Evolutionary conservation across 2,888 invertebrate species (phyloP).

Genomic region (Dastarcus helophoroides): DNA sequence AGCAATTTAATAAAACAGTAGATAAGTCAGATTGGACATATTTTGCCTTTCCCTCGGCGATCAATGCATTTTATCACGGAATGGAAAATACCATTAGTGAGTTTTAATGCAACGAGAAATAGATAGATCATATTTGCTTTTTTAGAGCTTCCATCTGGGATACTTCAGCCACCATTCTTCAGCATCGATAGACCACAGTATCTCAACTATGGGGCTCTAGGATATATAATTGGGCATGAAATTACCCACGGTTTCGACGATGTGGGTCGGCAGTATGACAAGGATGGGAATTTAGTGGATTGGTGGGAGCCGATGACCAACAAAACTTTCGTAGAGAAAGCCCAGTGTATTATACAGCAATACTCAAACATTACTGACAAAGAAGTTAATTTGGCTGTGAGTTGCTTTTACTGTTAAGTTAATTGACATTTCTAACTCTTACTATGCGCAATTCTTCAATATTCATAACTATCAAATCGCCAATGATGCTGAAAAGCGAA

Average conservation of each 20-base stretch:
- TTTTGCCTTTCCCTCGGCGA: constrained; percentile 40
- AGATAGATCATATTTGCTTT: constrained; percentile 4
- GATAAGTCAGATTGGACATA: constrained; percentile 45
- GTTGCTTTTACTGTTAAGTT: no score
- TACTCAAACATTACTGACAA: constrained; percentile 73
- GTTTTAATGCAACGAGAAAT: constrained; percentile 16
- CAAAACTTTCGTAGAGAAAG: constrained; percentile 60
- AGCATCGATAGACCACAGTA: constrained; percentile 70
- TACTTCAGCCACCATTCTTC: constrained; percentile 77
- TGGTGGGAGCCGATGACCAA: constrained; percentile 81
- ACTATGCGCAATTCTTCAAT: no score
- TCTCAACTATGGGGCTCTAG: constrained; percentile 78
- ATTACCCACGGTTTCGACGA: constrained; percentile 78
- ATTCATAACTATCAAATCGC: no score
- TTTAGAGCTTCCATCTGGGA: constrained; percentile 77
- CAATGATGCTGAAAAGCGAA: no score
- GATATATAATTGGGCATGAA: constrained; percentile 76
- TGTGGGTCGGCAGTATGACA: constrained; percentile 74
- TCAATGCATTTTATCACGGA: constrained; percentile 46
- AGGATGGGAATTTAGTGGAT: constrained; percentile 71
- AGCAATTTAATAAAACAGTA: constrained; percentile 41
- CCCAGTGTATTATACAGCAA: constrained; percentile 77
- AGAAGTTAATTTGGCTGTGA: constrained; percentile 56
- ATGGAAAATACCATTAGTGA: constrained; percentile 46
- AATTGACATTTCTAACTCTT: no score